phyloP scores from a whole-genome alignment of 53 echinoderm and acorn worm genomes.

The Stichopus horrens region DNA sequence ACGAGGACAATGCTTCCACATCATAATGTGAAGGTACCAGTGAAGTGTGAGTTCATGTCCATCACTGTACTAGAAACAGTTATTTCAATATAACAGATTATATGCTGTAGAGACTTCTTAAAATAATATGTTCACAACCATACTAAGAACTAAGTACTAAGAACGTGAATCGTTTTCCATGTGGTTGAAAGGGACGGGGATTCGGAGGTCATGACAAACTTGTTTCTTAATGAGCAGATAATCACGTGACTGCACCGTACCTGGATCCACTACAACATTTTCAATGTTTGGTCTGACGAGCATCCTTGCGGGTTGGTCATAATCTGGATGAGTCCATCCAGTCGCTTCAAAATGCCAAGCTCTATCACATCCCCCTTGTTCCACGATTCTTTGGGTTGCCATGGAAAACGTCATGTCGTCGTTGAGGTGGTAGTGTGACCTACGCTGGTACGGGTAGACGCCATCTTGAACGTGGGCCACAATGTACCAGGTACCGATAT shows the following conservation, averaged over 20 bases:
- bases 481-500: conserved; percentile 77
- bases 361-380: conserved; percentile 18
- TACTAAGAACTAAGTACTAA: too few species aligned
- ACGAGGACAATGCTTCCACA: too few species aligned
- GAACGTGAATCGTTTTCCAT: too few species aligned
- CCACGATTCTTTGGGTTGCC: conserved; percentile 62
- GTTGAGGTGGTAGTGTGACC: conserved; percentile 66
- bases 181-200: too few species aligned
- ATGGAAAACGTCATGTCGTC: conserved; percentile 65
- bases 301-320: background rate
- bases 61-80: too few species aligned
- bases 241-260: background rate
- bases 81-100: too few species aligned
- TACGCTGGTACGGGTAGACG: conserved; percentile 67
- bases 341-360: conserved; percentile 34
- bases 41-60: too few species aligned
- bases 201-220: too few species aligned
- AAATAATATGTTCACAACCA: too few species aligned
- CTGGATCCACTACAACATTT: conserved; percentile 7
- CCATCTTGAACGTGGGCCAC: conserved; percentile 59
- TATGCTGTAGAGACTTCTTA: too few species aligned
- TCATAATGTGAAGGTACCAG: too few species aligned
- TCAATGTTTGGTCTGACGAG: conserved; percentile 35
- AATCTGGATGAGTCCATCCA: conserved; percentile 1
- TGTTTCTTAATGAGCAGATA: too few species aligned